Base-by-base conservation (phyloP, 2,888 invertebrate species). In the Cryptus armator region DNA sequence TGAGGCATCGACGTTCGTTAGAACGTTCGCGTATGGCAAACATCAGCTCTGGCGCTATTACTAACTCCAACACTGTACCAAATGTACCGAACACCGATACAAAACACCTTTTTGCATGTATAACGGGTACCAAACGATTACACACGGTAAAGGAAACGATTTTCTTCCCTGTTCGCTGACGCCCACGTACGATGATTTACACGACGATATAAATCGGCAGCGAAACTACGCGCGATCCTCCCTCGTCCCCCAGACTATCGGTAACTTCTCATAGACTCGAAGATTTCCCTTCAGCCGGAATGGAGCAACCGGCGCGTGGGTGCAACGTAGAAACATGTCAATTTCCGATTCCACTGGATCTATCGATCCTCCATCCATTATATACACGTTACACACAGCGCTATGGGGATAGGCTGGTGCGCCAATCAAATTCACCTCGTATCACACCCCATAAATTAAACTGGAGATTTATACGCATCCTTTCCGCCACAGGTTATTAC, bases 141-240 rank as follows among this genome's bases (percentile, higher is more conserved):
- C 64, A 56, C 43, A 71, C 80, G 53, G 71, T 51, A 19, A 19
- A 83, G 66, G 56, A 67, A 71, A 76, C 48, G 79, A 83, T 76
- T 75, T 86, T 86, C 87, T 86, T 86, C 68, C 70, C 82, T 51
- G 84, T 77, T 85, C 68, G 37, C 56, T 78, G 77, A 86, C 90
- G 87, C 89, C 89, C 86, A 88, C 90, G 85, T 78, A 53, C 72
- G 59, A 86, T 90, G 90, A 90, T 91, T 90, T 90, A 90, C 88
- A 85, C 81, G 87, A 7, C 83, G 90, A 89, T 91, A 90, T 89
- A 91, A 91, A 91, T 91, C 86, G 89, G 79, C 86, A 83, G 29
- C 78, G 72, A 78, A 81, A 79, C 71, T 62, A 14, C 14, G 3
- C 3, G 43, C 43, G 43, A 53, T 44, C 56, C 29, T 59, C n/a